Evolutionary conservation across 2,113 vertebrate species (phyloP).

Genomic region (Muntiacus muntjak): DNA sequence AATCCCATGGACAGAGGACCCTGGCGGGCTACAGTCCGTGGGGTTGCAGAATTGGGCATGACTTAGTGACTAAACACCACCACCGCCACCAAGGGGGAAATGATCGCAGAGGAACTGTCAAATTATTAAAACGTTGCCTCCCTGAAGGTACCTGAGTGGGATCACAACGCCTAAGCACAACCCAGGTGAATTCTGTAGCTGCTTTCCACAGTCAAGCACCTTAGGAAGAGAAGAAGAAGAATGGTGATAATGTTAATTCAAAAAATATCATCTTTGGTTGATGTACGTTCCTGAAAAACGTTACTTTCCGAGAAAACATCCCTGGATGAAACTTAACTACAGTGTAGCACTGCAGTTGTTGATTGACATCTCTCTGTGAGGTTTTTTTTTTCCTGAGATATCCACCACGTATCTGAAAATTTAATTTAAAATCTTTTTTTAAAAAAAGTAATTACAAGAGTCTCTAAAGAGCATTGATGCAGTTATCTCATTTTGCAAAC

Average conservation of each 20-base stretch:
- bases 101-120: background rate
- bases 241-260: background rate
- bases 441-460: background rate
- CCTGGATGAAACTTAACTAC: background rate
- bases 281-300: background rate
- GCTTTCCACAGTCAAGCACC: background rate
- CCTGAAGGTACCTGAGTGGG: background rate
- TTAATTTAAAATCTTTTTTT: background rate
- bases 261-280: background rate
- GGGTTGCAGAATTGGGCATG: background rate
- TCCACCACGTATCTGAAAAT: background rate
- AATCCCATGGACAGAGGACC: background rate
- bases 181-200: background rate
- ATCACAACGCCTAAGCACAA: background rate
- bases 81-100: background rate
- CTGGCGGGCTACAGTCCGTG: fast-evolving
- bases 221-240: background rate
- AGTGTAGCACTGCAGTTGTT: background rate
- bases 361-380: too few relatives aligned
- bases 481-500: background rate
- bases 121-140: background rate
- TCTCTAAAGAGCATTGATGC: background rate
- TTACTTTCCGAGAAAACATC: background rate
- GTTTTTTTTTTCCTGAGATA: background rate
- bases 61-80: background rate